Conservation (phyloP, 2,888 invertebrate genomes). For the Copidosoma aretas region DNA sequence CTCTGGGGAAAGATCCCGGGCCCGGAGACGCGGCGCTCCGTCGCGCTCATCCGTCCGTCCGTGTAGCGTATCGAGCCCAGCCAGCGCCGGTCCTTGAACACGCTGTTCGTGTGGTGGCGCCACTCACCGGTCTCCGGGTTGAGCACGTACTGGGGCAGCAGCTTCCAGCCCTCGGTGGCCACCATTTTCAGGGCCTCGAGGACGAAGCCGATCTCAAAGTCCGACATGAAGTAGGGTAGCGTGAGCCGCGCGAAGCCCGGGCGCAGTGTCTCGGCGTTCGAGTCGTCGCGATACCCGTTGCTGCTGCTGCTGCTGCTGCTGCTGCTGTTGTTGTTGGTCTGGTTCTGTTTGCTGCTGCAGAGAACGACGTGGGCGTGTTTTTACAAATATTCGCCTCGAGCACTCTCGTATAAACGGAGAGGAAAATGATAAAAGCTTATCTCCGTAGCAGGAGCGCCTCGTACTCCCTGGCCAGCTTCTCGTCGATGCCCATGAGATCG, state of each 20-base stretch:
- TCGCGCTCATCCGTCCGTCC: constrained; percentile 77
- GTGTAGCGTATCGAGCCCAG: constrained; percentile 77
- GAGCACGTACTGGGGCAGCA: constrained; percentile 86
- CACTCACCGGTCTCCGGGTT: constrained; percentile 89
- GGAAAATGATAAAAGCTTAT: constrained; percentile 53
- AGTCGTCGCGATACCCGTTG: constrained; percentile 44
- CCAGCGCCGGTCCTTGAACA: constrained; percentile 83
- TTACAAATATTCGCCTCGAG: no score
- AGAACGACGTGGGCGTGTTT: no score
- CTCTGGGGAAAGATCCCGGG: constrained; percentile 77
- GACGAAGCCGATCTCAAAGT: constrained; percentile 80
- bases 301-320: constrained; percentile 24
- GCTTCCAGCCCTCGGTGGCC: constrained; percentile 87
- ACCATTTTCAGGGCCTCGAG: constrained; percentile 86
- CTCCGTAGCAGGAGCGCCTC: constrained; percentile 73
- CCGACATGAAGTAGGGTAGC: constrained; percentile 84
- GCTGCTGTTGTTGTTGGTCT: no score
- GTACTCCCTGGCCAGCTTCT: constrained; percentile 76
- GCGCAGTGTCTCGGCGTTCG: constrained; percentile 74
- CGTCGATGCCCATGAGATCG: constrained; percentile 83
- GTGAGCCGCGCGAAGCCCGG: constrained; percentile 88
- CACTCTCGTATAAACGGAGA: no score
- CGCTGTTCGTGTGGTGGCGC: constrained; percentile 81
- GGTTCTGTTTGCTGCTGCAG: no score
- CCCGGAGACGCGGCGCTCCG: constrained; percentile 75